Conservation (phyloP, 2,113 vertebrate species). For the Sprattus sprattus region DNA sequence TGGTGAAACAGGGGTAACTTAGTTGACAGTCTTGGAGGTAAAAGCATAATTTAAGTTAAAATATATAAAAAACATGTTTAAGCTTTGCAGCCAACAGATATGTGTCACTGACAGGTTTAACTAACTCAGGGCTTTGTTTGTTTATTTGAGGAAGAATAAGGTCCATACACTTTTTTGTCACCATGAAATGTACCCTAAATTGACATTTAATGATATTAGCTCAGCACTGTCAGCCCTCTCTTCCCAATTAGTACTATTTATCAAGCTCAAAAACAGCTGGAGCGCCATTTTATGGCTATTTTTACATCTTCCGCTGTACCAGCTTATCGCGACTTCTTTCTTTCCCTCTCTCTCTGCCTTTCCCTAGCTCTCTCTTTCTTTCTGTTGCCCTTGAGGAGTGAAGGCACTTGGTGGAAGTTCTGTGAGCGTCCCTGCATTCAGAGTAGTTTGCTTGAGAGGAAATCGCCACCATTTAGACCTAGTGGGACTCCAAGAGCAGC, state of each 20-base stretch:
- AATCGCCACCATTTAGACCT: no score
- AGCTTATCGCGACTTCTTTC: constrained; percentile 13
- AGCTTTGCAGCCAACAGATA: no score
- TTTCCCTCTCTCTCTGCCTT: background rate
- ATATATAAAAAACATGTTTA: no score
- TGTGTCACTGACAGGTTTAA: no score
- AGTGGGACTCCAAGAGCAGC: no score
- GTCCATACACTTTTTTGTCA: no score
- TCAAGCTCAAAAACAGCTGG: constrained; percentile 69
- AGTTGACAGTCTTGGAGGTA: no score
- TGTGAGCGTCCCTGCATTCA: background rate
- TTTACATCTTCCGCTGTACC: constrained; percentile 28
- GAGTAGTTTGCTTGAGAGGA: background rate
- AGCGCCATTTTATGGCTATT: constrained; percentile 49
- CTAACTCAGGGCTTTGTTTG: no score
- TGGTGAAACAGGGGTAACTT: no score
- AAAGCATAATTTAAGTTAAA: no score
- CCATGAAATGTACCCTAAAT: no score
- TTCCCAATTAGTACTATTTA: constrained; percentile 75
- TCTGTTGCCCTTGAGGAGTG: constrained; percentile 11
- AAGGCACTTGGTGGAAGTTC: background rate
- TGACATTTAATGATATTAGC: constrained; percentile 75
- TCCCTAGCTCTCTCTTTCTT: background rate
- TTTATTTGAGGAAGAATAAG: no score
- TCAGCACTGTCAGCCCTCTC: constrained; percentile 71